These are phyloP conservation scores for Baronia brevicornis DNA, from an alignment of 2,888 invertebrate species.

Conservation along the genomic window DNA sequence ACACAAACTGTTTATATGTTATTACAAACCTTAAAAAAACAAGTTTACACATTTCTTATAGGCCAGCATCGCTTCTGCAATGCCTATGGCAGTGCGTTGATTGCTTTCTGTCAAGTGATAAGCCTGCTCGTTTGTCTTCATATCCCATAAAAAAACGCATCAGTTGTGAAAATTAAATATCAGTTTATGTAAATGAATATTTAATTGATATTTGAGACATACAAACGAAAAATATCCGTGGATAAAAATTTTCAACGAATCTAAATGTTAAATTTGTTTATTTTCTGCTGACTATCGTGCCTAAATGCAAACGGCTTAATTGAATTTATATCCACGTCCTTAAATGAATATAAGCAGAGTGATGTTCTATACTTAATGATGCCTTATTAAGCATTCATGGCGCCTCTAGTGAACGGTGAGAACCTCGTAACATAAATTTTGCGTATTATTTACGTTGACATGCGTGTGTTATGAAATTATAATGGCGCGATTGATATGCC, in stretches of 20 bases:
- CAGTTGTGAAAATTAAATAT: constrained; percentile 43
- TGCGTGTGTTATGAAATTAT: constrained; percentile 72
- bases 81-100: too few relatives aligned
- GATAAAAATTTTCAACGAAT: constrained; percentile 22
- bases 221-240: constrained; percentile 39
- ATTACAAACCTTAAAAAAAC: too few relatives aligned
- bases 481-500: constrained; percentile 65
- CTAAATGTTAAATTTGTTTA: too few relatives aligned
- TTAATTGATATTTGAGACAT: constrained; percentile 50
- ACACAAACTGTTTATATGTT: too few relatives aligned
- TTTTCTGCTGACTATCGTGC: constrained; percentile 22
- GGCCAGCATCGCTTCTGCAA: too few relatives aligned
- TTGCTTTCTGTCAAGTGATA: too few relatives aligned
- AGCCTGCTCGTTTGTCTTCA: too few relatives aligned
- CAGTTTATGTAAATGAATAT: constrained; percentile 54
- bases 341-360: constrained; percentile 66
- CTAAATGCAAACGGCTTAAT: constrained; percentile 51
- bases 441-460: constrained; percentile 74
- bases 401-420: constrained; percentile 61
- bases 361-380: constrained; percentile 44
- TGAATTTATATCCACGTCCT: constrained; percentile 70
- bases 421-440: constrained; percentile 75
- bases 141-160: constrained; percentile 27
- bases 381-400: constrained; percentile 61
- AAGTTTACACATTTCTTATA: too few relatives aligned